Evolutionary conservation across 2,888 invertebrate species (phyloP), one percentile per base, ranked within the genome.

Genomic region (Aphidius colemani): DNA sequence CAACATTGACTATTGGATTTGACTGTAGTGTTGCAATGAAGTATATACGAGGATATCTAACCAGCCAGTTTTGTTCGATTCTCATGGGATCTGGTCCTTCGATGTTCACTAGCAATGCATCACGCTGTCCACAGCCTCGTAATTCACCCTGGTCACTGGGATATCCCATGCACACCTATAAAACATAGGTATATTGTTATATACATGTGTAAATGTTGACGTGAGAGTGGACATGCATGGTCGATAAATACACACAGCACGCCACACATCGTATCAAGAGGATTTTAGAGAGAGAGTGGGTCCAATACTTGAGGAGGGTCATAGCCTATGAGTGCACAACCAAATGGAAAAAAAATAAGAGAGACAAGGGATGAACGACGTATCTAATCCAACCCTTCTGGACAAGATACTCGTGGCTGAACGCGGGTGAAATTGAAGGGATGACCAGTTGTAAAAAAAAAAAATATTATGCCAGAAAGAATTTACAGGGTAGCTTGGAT

Each of bases 81-180:
- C 81, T 78, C 80, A 65, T 75, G 79, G 80, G 81, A 78, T 72
- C 76, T 71, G 72, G 77, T 76, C 78, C 77, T 78, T 75, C 75
- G 75, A 75, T 76, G 5, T 79, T 69, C 70, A 65, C 68, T 70
- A 74, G 78, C 80, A 77, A 82, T 82, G 78, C 79, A 81, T 82
- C 82, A 82, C 80, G 75, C 79, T 80, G 82, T 82, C 82, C 80
- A 75, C 82, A 80, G 78, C 69, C 75, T 74, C 79, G 82, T 81
- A 82, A 81, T 78, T 82, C 80, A 80, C 75, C 71, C 65, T 53
- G 49, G 48, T 68, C 70, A 55, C 61, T 59, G 58, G 48, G 49
- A 62, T 66, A 41, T 61, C 57, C 46, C 9, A 9, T 48, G 40
- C 18, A 46, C 18, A 10, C 62, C 4, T 53, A 59, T 45, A 58